Base-by-base conservation (phyloP, 1,140 invertebrate genomes). In the Chrysomallon squamiferum region DNA sequence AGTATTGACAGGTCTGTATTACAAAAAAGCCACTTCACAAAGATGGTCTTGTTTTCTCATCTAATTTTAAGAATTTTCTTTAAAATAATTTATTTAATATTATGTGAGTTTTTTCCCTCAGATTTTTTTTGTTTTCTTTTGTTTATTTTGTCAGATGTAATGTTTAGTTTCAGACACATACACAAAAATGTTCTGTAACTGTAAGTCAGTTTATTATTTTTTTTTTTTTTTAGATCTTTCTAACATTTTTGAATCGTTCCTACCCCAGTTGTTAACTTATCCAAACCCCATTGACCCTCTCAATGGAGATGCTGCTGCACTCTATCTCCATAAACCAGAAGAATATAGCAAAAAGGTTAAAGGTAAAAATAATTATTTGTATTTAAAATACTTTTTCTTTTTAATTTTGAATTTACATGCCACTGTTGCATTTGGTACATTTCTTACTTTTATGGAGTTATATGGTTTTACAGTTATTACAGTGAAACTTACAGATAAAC, bases 201-300 rank as follows among this genome's bases (percentile, higher is more conserved):
- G n/a, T n/a, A n/a, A n/a, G n/a, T n/a, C n/a, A n/a, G n/a, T n/a
- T 6, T 54, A 15, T 30, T 62, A 20, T 54, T 29, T 52, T 66
- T 59, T 66, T 61, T 41, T 58, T 60, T 33, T 78, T 80, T 43
- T 88, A 95, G 97, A 99, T 90, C 87, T 99, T 74, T 96, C 95
- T 67, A 99, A 99, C 88, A 99, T 99, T 75, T 99, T 99, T 88
- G 97, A 99, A 87, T 97, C 96, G 76, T 99, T 99, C 88, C 90
- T 99, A 84, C 98, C 98, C 66, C 98, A 99, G 87, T 88, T 99
- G 81, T 89, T 99, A 77, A 98, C 96, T 79, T 99, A 91, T 78
- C 98, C 98, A n/a, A 99, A 99, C 89, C 97, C 98, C 60, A 97
- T 97, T 71, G 98, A 98, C 88, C 98, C 98, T 29, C 87, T 99